These are phyloP conservation scores for Platycnemis pennipes DNA, from an alignment of 2,888 invertebrate genomes.

Conservation along the genomic window DNA sequence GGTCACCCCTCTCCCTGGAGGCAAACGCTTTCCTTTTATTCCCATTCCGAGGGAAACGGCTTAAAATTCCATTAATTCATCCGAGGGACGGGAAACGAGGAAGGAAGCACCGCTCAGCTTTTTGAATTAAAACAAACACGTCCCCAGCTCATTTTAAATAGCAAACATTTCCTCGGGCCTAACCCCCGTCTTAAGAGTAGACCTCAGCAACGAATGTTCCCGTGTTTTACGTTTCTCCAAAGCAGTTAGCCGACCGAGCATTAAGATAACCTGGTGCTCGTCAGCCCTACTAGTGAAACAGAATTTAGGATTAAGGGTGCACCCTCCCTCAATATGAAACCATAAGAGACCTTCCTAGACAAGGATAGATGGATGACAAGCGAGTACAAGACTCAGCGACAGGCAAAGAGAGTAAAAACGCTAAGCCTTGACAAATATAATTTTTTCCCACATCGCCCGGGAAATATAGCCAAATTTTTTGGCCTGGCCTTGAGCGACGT, in stretches of 20 bases:
- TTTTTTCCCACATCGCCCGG: too few relatives aligned
- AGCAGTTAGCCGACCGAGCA: too few relatives aligned
- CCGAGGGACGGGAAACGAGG: constrained; percentile 6
- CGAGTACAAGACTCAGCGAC: too few relatives aligned
- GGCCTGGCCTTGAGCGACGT: not conserved
- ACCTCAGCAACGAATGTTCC: not conserved
- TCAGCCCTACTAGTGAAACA: too few relatives aligned
- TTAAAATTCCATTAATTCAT: constrained; percentile 47
- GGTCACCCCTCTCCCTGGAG: not conserved
- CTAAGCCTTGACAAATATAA: too few relatives aligned
- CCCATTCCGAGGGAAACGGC: not conserved
- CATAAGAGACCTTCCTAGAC: too few relatives aligned
- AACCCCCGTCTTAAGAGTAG: not conserved
- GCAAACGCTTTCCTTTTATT: not conserved
- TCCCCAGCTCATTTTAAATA: not conserved
- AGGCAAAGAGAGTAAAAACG: too few relatives aligned
- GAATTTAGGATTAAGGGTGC: too few relatives aligned
- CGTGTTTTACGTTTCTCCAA: not conserved
- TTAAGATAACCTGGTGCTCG: too few relatives aligned
- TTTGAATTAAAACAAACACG: not conserved
- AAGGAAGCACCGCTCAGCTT: not conserved
- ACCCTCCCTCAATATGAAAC: too few relatives aligned
- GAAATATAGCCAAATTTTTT: not conserved
- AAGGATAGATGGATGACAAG: too few relatives aligned
- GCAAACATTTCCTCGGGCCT: not conserved